Base-by-base conservation (phyloP, 2,888 invertebrate species). In the Xestia sexstrigata region DNA sequence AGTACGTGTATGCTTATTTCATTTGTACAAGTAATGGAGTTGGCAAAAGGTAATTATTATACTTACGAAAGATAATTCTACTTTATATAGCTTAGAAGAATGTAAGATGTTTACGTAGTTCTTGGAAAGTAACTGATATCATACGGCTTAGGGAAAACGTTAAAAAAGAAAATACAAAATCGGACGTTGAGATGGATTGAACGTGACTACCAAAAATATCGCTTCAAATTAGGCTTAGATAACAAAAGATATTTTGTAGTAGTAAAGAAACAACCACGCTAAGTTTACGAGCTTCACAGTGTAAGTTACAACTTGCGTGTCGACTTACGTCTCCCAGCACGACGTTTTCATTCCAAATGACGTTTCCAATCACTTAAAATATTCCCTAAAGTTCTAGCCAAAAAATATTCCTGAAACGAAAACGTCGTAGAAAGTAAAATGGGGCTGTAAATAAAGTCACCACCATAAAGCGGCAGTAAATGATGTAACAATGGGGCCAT, bases 381-480 rank as follows among this genome's bases (percentile, higher is more conserved):
- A 74, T 74, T 83, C 72, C 87, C 74, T n/a, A 42, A 83, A 67
- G 79, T 58, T 82, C 11, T n/a, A 47, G 35, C n/a, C 68, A 49
- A 69, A 83, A n/a, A 63, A 72, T 67, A 69, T 83, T 42, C 58
- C 35, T 79, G 62, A 76, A 79, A 79, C 75, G 39, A 70, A 83
- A 84, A 75, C 70, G 49, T n/a, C 23, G 87, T 74, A n/a, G 35
- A 76, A 67, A 62, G 62, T 79, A 52, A 71, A 79, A 84, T 62
- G 63, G 49, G 62, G 7, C 65, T 42, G 75, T 86, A 83, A 86
- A 86, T 76, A 78, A 82, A 75, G 63, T 67, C 35, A n/a, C 47
- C 55, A 23, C 87, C 70, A 65, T 86, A 83, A 84, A 86, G 66
- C 60, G 58, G 66, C 60, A 70, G 63, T 70, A 45, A 86, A 86